Conservation (phyloP, 2,113 vertebrate genomes). For the Rhinolophus ferrumequinum region DNA sequence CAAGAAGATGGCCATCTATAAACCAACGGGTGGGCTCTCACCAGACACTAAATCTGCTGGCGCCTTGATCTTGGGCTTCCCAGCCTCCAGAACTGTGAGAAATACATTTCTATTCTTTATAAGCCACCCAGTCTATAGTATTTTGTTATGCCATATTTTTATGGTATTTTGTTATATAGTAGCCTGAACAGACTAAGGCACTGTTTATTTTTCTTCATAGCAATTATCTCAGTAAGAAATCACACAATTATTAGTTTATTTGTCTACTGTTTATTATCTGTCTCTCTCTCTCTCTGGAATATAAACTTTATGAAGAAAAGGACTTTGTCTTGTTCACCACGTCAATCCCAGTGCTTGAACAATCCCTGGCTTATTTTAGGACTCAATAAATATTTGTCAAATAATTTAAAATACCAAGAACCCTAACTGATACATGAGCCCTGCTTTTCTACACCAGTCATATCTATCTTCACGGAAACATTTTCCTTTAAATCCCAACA, state of each 20-base stretch:
- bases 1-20: not conserved
- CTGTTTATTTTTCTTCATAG: slow-evolving; percentile 25
- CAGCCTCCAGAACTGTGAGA: not conserved
- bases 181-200: not conserved
- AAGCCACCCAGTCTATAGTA: not conserved
- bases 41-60: not conserved
- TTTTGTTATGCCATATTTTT: not conserved
- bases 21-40: not conserved
- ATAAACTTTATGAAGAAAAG: slow-evolving; percentile 28
- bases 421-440: not conserved
- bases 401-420: not conserved
- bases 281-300: not conserved
- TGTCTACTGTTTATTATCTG: not conserved
- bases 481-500: not conserved
- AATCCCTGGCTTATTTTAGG: not conserved
- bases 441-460: not conserved
- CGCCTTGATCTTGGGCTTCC: not conserved
- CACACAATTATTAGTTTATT: not conserved
- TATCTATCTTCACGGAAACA: not conserved
- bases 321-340: not conserved
- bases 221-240: slow-evolving; percentile 48
- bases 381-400: slow-evolving; percentile 17
- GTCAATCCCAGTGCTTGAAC: not conserved
- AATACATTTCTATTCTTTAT: not conserved
- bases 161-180: not conserved